Conservation (phyloP, 2,888 invertebrate genomes). For the Hanleya hanleyi region DNA sequence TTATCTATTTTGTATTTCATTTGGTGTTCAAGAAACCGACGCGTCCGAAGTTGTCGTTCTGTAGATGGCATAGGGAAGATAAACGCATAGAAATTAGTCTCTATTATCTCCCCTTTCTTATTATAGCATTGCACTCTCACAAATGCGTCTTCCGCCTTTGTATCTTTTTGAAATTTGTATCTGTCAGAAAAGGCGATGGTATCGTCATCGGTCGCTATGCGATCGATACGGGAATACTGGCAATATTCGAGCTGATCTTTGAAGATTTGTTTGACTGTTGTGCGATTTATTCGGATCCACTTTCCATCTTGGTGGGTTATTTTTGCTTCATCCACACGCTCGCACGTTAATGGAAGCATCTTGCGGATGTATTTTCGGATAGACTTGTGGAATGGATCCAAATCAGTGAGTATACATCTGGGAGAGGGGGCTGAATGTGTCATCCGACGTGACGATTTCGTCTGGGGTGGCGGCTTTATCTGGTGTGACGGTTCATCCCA, state of each 20-base stretch:
- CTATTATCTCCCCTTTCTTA: conserved; percentile 26
- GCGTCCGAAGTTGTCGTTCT: background rate
- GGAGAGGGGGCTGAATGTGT: too few species aligned
- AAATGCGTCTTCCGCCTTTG: background rate
- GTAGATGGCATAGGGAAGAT: conserved; percentile 24
- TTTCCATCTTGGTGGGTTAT: background rate
- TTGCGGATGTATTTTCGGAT: background rate
- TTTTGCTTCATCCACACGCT: background rate
- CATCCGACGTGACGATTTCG: too few species aligned
- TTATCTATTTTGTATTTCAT: background rate
- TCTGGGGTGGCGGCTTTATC: too few species aligned
- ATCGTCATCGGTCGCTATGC: background rate
- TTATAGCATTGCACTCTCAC: conserved; percentile 41
- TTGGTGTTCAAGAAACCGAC: background rate
- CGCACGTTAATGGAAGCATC: background rate
- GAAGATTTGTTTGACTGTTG: background rate
- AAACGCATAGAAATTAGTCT: conserved; percentile 43
- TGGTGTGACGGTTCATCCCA: too few species aligned
- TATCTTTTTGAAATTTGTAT: background rate
- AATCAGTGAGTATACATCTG: background rate
- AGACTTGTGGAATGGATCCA: background rate
- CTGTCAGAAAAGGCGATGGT: background rate
- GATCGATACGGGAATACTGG: too few species aligned
- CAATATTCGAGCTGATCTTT: too few species aligned
- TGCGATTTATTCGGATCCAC: background rate